Base-by-base conservation (phyloP, 2,113 vertebrate species). In the Poicephalus gulielmi region DNA sequence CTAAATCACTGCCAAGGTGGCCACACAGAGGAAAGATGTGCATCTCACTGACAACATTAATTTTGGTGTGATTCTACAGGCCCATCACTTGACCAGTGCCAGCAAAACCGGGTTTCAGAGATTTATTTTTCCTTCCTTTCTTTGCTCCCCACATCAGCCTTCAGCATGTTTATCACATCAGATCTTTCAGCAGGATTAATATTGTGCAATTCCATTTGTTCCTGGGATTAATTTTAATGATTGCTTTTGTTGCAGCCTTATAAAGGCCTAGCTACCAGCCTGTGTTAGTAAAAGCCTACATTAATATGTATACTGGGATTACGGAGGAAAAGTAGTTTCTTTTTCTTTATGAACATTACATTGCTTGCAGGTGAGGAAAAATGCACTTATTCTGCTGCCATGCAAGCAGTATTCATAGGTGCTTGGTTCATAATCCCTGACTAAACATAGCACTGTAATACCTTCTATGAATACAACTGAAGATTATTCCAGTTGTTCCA, bases 171-270 rank as follows among this genome's bases (percentile, higher is more conserved):
- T 66, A 59, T 60, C 23, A 4, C 17, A 13, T 19, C 39, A 28
- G 22, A 6, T 67, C 62, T 84, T 85, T 63, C 70, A 37, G 69
- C n/a, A 43, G 74, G 84, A 89, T 90, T 93, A 92, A 68, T 89
- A 76, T 63, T 83, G 69, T 47, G 79, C 77, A 93, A 87, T 87
- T 92, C 82, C 76, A 77, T 81, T 94, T 85, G 68, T 90, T 79
- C 44, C 69, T 64, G 60, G 91, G 92, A 96, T 97, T 96, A 94
- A 86, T 92, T 93, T 93, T 70, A 90, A 66, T 92, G 93, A 82
- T 74, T 93, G 84, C 41, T 96, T 92, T 85, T 60, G 49, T 46
- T 84, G 86, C 55, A 67, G 86, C 66, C 87, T 89, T 88, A 80
- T 47, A 59, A 92, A 92, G 50, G 77, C 46, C 96, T 96, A 95